Evolutionary conservation across 2,113 vertebrate species (phyloP).

Genomic region (Tupaia chinensis): DNA sequence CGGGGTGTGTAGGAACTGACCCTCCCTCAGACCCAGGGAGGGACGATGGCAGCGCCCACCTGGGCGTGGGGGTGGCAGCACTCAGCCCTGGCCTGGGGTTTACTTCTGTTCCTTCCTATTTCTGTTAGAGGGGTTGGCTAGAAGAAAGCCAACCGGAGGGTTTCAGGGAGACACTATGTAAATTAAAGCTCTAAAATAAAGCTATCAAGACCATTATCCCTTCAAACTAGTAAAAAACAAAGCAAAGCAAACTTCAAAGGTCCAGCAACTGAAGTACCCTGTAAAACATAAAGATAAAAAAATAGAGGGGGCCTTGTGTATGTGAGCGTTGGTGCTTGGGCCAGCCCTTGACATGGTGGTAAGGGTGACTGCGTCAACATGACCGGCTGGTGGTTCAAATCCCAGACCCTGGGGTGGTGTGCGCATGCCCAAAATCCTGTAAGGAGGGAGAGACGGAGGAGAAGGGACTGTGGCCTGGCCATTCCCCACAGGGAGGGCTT

Average conservation of each 20-base stretch:
- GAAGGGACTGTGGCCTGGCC: too few species aligned
- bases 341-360: too few species aligned
- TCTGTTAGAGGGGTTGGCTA: not conserved
- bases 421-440: too few species aligned
- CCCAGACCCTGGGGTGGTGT: too few species aligned
- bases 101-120: not conserved
- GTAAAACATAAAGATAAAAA: not conserved
- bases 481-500: too few species aligned
- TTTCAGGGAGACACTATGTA: conserved; percentile 26
- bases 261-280: not conserved
- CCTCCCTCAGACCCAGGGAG: not conserved
- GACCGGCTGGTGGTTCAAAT: too few species aligned
- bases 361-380: too few species aligned
- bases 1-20: not conserved
- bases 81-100: not conserved
- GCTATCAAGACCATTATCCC: not conserved
- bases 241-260: not conserved
- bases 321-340: not conserved
- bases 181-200: not conserved
- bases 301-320: not conserved
- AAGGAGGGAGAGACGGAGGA: too few species aligned
- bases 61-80: too few species aligned
- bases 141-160: not conserved
- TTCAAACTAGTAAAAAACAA: not conserved
- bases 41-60: accelerated